These are phyloP conservation scores for Megastigmus dorsalis DNA, from an alignment of 2,888 invertebrate species.

Conservation along the genomic window DNA sequence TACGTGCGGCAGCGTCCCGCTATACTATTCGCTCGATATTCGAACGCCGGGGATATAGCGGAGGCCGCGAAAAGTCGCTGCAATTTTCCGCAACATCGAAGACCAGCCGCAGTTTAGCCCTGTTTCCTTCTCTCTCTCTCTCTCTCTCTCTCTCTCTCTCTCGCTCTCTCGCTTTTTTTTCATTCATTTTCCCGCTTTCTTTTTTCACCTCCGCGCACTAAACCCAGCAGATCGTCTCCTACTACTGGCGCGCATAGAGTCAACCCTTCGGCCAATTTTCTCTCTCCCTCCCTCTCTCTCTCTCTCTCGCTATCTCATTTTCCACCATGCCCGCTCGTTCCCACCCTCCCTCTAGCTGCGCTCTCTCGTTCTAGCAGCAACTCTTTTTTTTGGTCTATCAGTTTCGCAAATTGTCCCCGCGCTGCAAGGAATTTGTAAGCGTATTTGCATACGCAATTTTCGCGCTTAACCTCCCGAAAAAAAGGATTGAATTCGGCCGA, in stretches of 20 bases:
- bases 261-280: constrained; percentile 29
- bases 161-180: background rate
- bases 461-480: constrained; percentile 66
- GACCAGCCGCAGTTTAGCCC: constrained; percentile 60
- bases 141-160: background rate
- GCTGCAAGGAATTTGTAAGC: constrained; percentile 61
- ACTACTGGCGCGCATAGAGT: no score
- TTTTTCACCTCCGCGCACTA: no score
- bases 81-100: constrained; percentile 66
- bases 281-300: constrained; percentile 30
- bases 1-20: no score
- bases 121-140: constrained; percentile 51
- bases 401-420: constrained; percentile 34
- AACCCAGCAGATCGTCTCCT: no score
- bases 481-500: constrained; percentile 66
- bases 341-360: background rate
- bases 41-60: constrained; percentile 5
- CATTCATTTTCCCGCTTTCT: no score
- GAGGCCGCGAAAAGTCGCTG: constrained; percentile 52
- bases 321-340: background rate
- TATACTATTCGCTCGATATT: constrained; percentile 40
- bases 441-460: constrained; percentile 68
- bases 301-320: constrained; percentile 39
- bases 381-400: constrained; percentile 26
- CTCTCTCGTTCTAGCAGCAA: background rate